Evolutionary conservation across 2,797 vertebrate species (phyloP).

Genomic region (Rhinoraja longicauda): DNA sequence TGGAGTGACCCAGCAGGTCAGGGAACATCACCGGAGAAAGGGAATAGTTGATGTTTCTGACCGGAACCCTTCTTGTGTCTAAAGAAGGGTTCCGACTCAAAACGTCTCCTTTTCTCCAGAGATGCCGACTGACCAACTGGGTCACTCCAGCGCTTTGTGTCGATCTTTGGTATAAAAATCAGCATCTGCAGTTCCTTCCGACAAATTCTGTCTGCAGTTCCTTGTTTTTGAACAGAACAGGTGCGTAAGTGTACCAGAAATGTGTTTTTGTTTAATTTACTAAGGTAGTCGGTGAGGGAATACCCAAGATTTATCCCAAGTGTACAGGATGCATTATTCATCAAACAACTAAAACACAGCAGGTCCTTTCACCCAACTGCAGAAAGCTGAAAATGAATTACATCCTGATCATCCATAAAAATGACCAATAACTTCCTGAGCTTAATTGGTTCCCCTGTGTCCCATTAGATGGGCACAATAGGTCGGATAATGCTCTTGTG

Average conservation of each 20-base stretch:
- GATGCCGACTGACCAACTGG: too few species aligned
- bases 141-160: too few species aligned
- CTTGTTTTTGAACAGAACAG: neutral
- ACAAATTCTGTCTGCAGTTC: too few species aligned
- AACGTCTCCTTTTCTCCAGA: too few species aligned
- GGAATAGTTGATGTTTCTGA: too few species aligned
- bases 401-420: slow-evolving; percentile 11
- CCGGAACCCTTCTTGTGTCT: too few species aligned
- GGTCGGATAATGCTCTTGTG: neutral
- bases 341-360: neutral
- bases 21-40: too few species aligned
- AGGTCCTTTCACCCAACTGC: neutral
- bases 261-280: neutral
- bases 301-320: neutral
- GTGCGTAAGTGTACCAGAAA: too few species aligned
- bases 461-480: slow-evolving; percentile 5
- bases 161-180: too few species aligned
- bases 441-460: slow-evolving; percentile 5
- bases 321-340: neutral
- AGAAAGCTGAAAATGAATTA: neutral
- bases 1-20: too few species aligned
- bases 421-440: slow-evolving; percentile 27
- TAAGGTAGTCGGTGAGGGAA: neutral
- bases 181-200: too few species aligned
- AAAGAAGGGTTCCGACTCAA: too few species aligned